These are phyloP conservation scores for Epiperipatus broadwayi DNA, from an alignment of 2,888 invertebrate genomes.

Conservation along the genomic window DNA sequence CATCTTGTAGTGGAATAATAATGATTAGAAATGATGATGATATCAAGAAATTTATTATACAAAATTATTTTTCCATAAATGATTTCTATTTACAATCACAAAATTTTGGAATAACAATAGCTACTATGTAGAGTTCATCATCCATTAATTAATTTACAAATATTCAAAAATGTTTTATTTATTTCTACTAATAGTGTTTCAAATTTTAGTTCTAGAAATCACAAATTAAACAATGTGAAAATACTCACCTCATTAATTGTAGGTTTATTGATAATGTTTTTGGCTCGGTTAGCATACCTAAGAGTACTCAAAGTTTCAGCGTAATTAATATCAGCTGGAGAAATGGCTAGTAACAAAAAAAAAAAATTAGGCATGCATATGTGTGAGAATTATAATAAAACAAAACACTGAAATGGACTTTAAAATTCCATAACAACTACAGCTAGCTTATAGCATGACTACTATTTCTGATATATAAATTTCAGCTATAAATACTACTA, in stretches of 20 bases:
- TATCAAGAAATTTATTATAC: too few relatives aligned
- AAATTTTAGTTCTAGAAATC: too few relatives aligned
- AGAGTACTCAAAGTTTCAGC: conserved; percentile 67
- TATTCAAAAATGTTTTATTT: too few relatives aligned
- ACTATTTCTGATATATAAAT: not conserved
- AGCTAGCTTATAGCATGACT: not conserved
- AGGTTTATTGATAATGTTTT: conserved; percentile 75
- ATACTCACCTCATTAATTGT: conserved; percentile 49
- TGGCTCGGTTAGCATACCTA: conserved; percentile 68
- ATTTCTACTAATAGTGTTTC: too few relatives aligned
- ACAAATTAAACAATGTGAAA: not conserved
- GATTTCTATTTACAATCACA: too few relatives aligned
- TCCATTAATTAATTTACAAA: too few relatives aligned
- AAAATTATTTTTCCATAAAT: too few relatives aligned
- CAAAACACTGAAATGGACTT: not conserved
- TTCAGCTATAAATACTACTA: too few relatives aligned
- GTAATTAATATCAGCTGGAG: conserved; percentile 65
- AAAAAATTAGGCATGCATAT: not conserved
- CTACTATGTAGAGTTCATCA: too few relatives aligned
- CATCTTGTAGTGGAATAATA: too few relatives aligned
- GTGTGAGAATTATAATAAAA: not conserved
- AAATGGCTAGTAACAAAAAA: conserved; percentile 31
- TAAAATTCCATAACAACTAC: not conserved
- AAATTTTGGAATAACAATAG: too few relatives aligned
- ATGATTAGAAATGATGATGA: too few relatives aligned